Conservation (phyloP, 1,140 invertebrate species). For the Ganaspis sp. region DNA sequence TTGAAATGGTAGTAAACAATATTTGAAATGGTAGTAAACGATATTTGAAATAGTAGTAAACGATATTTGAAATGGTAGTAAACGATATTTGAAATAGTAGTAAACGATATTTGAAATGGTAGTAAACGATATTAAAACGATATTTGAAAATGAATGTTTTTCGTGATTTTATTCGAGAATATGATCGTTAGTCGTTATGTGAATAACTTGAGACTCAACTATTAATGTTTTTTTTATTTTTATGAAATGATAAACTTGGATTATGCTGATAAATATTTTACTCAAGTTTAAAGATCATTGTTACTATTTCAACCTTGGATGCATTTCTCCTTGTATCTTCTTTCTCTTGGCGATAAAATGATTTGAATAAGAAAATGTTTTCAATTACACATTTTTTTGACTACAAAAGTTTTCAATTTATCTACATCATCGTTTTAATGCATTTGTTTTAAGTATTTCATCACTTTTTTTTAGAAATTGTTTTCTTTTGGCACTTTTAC, state of each 20-base stretch:
- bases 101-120: no score
- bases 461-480: no score
- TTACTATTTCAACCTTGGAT: slow-evolving; percentile 29
- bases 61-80: no score
- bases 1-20: no score
- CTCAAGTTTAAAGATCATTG: slow-evolving; percentile 10
- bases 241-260: neutral
- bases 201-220: neutral
- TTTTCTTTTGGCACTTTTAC: neutral
- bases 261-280: neutral
- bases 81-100: no score
- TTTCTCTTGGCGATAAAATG: neutral
- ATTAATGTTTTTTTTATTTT: slow-evolving; percentile 17
- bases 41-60: no score
- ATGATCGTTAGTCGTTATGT: neutral
- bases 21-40: no score
- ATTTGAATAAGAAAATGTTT: neutral
- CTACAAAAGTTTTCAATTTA: no score
- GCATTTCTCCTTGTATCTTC: neutral
- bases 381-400: no score
- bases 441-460: no score
- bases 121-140: no score
- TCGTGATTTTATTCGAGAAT: neutral
- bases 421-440: no score
- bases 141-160: neutral